Evolutionary conservation across 2,797 vertebrate genomes (phyloP).

Genomic region (Sciurus vulgaris): DNA sequence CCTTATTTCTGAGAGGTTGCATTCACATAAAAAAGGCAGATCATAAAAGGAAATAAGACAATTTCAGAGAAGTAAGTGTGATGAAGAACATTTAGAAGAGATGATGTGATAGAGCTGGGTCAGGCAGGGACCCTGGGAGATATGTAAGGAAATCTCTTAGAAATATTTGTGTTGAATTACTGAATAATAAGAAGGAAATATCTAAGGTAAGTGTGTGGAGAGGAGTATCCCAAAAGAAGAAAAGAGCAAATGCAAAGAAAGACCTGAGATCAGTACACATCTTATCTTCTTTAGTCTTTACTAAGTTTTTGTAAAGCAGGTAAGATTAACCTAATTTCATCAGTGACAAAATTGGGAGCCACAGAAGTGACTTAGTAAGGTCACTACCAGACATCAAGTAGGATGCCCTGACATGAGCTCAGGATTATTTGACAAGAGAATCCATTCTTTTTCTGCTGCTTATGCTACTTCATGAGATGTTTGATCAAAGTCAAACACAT

Average conservation of each 20-base stretch:
- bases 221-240: not conserved
- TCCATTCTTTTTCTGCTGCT: not conserved
- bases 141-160: not conserved
- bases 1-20: not conserved
- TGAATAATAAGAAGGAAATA: conserved; percentile 24
- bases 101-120: not conserved
- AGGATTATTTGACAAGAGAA: not conserved
- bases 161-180: not conserved
- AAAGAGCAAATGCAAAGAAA: not conserved
- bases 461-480: not conserved
- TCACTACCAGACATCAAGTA: not conserved
- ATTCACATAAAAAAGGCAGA: not conserved
- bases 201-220: not conserved
- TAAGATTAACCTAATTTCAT: not conserved
- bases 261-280: not conserved
- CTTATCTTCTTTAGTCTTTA: not conserved
- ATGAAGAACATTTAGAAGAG: not conserved
- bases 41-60: not conserved
- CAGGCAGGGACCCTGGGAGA: not conserved
- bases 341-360: not conserved
- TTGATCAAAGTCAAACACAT: not conserved
- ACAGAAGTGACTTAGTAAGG: not conserved
- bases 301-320: not conserved
- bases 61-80: not conserved
- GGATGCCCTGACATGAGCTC: not conserved